Evolutionary conservation across 2,888 invertebrate genomes (phyloP).

Genomic region (Caenorhabditis sp.): DNA sequence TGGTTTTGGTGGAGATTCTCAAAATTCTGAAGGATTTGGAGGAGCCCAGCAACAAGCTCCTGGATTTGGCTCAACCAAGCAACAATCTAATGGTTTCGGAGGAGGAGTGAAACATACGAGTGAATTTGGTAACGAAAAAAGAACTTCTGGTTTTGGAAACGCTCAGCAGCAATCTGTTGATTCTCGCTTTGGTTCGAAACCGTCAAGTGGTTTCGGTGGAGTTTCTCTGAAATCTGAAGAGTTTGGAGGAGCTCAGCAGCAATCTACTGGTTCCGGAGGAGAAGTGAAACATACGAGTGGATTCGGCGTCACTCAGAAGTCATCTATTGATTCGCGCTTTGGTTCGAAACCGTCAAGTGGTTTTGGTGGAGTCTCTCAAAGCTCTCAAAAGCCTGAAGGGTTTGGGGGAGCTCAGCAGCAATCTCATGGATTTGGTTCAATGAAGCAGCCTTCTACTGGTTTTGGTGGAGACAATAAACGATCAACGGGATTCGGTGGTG

Average conservation of each 20-base stretch:
- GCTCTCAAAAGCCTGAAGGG: background rate
- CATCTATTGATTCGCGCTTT: no score
- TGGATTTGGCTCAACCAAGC: background rate
- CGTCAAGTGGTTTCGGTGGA: slow-evolving; percentile 6
- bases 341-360: background rate
- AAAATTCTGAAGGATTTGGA: background rate
- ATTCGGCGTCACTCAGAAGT: background rate
- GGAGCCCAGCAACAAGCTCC: background rate
- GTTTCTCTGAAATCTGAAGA: no score
- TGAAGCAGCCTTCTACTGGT: no score
- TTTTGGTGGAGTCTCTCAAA: background rate
- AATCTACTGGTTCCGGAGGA: slow-evolving; percentile 7
- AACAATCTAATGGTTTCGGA: background rate
- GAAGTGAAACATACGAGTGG: background rate
- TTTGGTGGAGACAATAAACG: no score
- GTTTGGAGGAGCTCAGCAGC: no score
- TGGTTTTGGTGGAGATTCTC: background rate
- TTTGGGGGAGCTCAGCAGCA: background rate
- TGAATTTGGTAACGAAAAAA: background rate
- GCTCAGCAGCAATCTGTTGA: no score
- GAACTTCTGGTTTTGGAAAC: background rate
- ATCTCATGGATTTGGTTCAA: no score
- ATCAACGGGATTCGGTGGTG: no score
- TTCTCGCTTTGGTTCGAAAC: no score
- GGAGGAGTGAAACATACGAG: background rate